Evolutionary conservation across 1,140 invertebrate genomes (phyloP), one percentile per base, ranked within the genome.

Genomic region (Idris sp.): DNA sequence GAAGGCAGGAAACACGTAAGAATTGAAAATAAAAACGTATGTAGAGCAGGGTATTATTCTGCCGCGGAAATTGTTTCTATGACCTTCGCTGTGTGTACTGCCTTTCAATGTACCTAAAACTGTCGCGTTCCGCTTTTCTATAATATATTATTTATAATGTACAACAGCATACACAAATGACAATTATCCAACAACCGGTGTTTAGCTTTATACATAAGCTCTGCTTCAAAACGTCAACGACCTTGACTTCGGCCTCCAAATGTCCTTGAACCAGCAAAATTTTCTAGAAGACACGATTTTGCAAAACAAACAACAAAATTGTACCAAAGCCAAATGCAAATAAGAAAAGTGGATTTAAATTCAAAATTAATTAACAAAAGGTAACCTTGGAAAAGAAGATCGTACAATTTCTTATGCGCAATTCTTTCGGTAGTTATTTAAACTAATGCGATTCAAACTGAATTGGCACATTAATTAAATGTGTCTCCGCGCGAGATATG

Each of bases 391-490:
- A 73, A 28, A 51, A 62, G 36, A 48, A 51, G n/a, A n/a, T n/a
- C n/a, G n/a, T n/a, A n/a, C n/a, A n/a, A n/a, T n/a, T n/a, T n/a
- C n/a, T n/a, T n/a, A n/a, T n/a, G n/a, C n/a, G 35, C 54, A 58
- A 64, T 64, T 58, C 28, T 71, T 72, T 72, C 68, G 58, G 58
- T 64, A 64, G 68, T 72, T 72, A 72, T 72, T 72, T 62, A 62
- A 67, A 67, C 59, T 67, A 67, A 74, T 65, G 59, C 46, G 71
- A 74, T 67, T 74, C 26, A 53, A 67, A 65, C 61, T 65, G 61
- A 74, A 74, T 74, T 74, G 71, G 61, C 54, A 67, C 61, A 74
- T 74, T 74, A 74, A 74, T 74, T 74, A 74, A 65, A 61, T 40
- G 53, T 31, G 71, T 74, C 61, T 46, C 54, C 61, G 36, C 61